Evolutionary conservation across 2,888 invertebrate genomes (phyloP), one percentile per base, ranked within the genome.

Genomic region (Lasius platythorax): DNA sequence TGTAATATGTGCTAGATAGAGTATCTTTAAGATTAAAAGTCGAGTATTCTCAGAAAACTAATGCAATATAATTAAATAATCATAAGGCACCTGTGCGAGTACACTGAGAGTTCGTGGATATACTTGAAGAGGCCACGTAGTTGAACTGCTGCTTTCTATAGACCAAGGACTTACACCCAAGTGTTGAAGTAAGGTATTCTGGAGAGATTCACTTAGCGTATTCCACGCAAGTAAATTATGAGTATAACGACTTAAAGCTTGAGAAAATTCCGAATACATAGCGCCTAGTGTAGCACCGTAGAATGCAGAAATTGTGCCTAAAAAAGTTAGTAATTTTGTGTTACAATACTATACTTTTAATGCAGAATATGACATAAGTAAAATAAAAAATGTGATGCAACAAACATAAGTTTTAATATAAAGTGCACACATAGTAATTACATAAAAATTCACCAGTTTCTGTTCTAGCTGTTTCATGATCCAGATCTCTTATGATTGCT

Each of bases 401-500:
- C 30, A 3, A 33, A 2, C 11, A 1, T 43, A 46, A 73, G 11
- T 66, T 12, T 56, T 53, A 73, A 78, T 6, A 56, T 28, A 76
- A 68, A 88, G 93, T 91, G 91, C 30, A 68, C 23, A 40, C 64
- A 43, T 15, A 56, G 3, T 30, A 68, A 61, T n/a, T 46, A 40
- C 33, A 68, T 61, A 79, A 76, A 53, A 53, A 85, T 81, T 15
- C 87, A 96, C 96, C 97, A 90, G 97, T 97, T 93, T 98, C 98
- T 6, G 98, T 97, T 79, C 98, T 96, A 8, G 98, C 97, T 1
- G 98, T 98, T 95, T 99, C 99, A 75, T 97, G 96, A 95, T 99
- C 99, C 78, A 99, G 96, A 94, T 99, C 99, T 92, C 98, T 97
- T 74, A 99, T 97, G 67, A 99, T 97, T 9, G 98, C 98, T 0